Evolutionary conservation across 2,888 invertebrate genomes (phyloP).

Genomic region (Zootermopsis nevadensis): DNA sequence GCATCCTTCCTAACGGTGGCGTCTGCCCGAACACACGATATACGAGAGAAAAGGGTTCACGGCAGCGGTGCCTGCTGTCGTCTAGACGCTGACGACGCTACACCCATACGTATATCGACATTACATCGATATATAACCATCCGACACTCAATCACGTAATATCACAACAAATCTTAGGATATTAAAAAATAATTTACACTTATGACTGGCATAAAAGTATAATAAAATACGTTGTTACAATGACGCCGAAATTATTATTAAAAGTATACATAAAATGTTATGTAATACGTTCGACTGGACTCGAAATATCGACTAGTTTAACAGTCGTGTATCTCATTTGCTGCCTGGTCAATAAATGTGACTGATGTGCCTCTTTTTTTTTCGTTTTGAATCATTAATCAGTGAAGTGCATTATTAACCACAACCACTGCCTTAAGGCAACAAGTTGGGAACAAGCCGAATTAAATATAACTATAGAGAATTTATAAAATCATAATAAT

Average conservation of each 20-base stretch:
- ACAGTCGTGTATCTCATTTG: slow-evolving; percentile 42
- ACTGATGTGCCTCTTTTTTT: slow-evolving; percentile 31
- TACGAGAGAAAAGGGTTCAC: background rate
- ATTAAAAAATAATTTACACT: no score
- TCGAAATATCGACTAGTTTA: slow-evolving; percentile 38
- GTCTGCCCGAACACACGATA: slow-evolving; percentile 21
- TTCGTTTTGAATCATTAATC: slow-evolving; percentile 13
- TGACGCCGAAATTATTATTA: background rate
- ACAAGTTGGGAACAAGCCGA: no score
- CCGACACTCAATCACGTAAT: slow-evolving; percentile 1
- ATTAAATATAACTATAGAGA: no score
- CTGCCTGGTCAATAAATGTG: slow-evolving; percentile 47
- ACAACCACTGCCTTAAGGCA: background rate
- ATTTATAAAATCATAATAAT: background rate
- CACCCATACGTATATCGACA: slow-evolving; percentile 2
- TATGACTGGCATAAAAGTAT: no score
- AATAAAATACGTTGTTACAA: no score
- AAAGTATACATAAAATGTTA: background rate
- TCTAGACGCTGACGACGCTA: slow-evolving; percentile 13
- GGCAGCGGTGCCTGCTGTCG: background rate
- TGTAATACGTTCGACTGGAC: slow-evolving; percentile 7
- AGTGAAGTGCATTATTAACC: background rate
- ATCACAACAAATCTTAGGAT: background rate
- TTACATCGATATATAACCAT: background rate
- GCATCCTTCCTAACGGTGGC: background rate